These are phyloP conservation scores for Aethes cnicana DNA, from an alignment of 2,888 invertebrate genomes.

Conservation along the genomic window DNA sequence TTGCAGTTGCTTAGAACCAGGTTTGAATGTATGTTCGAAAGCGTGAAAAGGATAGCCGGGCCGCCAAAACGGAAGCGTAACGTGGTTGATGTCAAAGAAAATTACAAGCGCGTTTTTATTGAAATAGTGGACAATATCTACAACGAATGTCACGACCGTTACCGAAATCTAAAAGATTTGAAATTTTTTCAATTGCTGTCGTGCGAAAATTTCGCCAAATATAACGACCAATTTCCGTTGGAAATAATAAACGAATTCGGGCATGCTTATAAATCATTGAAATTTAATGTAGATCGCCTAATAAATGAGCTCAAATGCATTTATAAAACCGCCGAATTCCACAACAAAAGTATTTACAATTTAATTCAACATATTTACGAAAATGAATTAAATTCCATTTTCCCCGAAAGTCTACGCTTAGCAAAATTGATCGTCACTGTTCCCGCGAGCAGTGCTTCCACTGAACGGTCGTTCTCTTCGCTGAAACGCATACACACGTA, in stretches of 20 bases:
- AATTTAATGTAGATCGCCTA: neutral
- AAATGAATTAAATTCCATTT: neutral
- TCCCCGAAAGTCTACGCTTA: neutral
- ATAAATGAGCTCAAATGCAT: neutral
- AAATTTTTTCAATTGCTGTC: neutral
- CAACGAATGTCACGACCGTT: neutral
- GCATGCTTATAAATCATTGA: neutral
- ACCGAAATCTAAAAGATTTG: neutral
- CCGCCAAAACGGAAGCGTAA: too few relatives aligned
- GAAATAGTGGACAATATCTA: too few relatives aligned
- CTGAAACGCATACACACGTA: neutral
- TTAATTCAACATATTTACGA: neutral
- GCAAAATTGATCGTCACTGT: neutral
- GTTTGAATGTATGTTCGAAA: too few relatives aligned
- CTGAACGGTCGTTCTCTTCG: neutral
- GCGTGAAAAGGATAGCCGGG: too few relatives aligned
- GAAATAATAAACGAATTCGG: neutral
- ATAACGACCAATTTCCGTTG: neutral
- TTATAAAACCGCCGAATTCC: neutral
- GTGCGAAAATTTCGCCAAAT: neutral
- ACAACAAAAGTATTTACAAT: neutral
- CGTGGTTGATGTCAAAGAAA: too few relatives aligned
- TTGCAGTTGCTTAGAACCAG: too few relatives aligned
- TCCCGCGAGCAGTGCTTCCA: neutral
- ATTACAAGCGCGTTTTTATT: too few relatives aligned